Evolutionary conservation across 2,888 invertebrate species (phyloP), one percentile per base, ranked within the genome.

Genomic region (Acheta domesticus): DNA sequence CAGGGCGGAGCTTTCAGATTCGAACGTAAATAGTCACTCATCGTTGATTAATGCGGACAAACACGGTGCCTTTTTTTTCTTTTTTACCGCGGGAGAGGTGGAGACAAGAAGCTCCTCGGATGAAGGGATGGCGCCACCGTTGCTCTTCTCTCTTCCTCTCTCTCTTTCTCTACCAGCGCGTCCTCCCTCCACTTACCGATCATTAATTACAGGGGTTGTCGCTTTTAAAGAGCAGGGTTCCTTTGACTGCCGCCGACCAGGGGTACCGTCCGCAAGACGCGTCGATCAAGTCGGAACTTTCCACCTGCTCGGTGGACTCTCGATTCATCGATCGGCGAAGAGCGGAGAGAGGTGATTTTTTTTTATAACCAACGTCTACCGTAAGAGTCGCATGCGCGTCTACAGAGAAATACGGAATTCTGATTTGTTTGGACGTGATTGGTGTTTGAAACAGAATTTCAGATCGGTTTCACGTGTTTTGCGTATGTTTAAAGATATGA

Each of bases 161-260:
- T n/a, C 14, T 62, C 14, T 62, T 12, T 62, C 62, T 14, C 12
- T 12, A 1, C n/a, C 4, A 12, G 62, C 62, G 16, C n/a, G 16
- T 12, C 62, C 62, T 62, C 62, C 14, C n/a, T 62, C 62, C 62
- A 62, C 62, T 14, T 62, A 14, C 16, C 62, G 62, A 62, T 62
- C 62, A 62, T 62, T 62, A 62, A 62, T 62, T 62, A 62, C 62
- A 62, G 62, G n/a, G 62, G 62, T n/a, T 62, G 62, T 62, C 62
- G 62, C 62, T 62, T 62, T 62, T 62, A 62, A 62, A 62, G 62
- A 62, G 62, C 62, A 62, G 62, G 16, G 62, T 62, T 62, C 62
- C 62, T 62, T 62, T 62, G 62, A 62, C 16, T n/a, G 36, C 36
- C 36, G 36, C 36, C 36, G 36, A 5, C 36, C 36, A 36, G 36